Percentiles rank a stretch among this genome's conserved stretches.
Conservation (phyloP, 2,797 vertebrate genomes). For the Eulemur albifrons region DNA sequence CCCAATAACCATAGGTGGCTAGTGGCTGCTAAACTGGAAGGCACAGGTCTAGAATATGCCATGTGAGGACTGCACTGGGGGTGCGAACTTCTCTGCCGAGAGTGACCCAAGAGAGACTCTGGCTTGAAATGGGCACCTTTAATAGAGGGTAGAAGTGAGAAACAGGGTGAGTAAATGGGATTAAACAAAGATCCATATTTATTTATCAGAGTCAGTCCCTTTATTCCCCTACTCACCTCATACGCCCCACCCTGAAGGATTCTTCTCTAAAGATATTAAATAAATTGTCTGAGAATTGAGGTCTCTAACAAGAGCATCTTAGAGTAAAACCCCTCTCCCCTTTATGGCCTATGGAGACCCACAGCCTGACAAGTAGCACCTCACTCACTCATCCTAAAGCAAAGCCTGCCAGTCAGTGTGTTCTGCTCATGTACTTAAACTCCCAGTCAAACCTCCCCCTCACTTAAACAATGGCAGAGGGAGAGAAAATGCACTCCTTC, state of each 20-base stretch:
- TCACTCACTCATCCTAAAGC: neutral
- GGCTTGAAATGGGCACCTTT: neutral
- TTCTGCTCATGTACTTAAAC: neutral
- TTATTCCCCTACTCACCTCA: neutral
- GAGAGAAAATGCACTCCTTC: neutral
- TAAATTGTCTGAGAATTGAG: neutral
- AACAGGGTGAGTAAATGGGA: neutral
- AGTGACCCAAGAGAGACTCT: neutral
- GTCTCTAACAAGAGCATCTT: neutral
- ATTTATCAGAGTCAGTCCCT: neutral
- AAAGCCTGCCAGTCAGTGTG: neutral
- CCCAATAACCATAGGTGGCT: neutral
- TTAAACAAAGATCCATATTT: conserved; percentile 31
- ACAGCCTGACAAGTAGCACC: neutral
- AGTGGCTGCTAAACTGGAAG: neutral
- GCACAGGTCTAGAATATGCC: neutral
- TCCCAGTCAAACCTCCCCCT: neutral
- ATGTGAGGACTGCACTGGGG: neutral
- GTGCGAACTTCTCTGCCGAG: neutral
- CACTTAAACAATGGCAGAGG: neutral
- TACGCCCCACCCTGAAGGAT: neutral
- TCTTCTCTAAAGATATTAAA: conserved; percentile 27
- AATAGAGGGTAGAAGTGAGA: neutral
- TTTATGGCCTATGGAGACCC: neutral
- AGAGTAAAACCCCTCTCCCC: neutral